A percentile compares a stretch with the other conserved stretches of the same genome.
phyloP scores from a whole-genome alignment of 2,113 vertebrate genomes.

The Ovis aries region ARS-UI_Ramb_v3.0 NC_056056.1:40719001-40719500 shows the following conservation, averaged over 20 bases:
- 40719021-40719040: background rate
- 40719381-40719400: constrained; percentile 56
- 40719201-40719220: background rate
- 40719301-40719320: constrained; percentile 66
- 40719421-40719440: constrained; percentile 70
- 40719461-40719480: constrained; percentile 64
- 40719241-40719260: background rate
- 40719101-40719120: constrained; percentile 24
- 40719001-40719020: background rate
- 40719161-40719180: constrained; percentile 43
- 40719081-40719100: background rate
- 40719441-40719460: constrained; percentile 70
- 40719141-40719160: constrained; percentile 28
- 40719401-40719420: constrained; percentile 75
- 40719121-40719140: background rate
- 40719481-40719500: constrained; percentile 65
- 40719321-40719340: constrained; percentile 31
- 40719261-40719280: background rate
- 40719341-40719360: constrained; percentile 67
- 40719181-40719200: constrained; percentile 32
- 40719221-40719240: constrained; percentile 21
- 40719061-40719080: background rate
- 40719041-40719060: background rate
- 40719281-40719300: constrained; percentile 74
- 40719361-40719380: constrained; percentile 44